Evolutionary conservation across 2,113 vertebrate genomes (phyloP), one percentile per base, ranked within the genome.

Genomic region (Microcebus jonahi): DNA sequence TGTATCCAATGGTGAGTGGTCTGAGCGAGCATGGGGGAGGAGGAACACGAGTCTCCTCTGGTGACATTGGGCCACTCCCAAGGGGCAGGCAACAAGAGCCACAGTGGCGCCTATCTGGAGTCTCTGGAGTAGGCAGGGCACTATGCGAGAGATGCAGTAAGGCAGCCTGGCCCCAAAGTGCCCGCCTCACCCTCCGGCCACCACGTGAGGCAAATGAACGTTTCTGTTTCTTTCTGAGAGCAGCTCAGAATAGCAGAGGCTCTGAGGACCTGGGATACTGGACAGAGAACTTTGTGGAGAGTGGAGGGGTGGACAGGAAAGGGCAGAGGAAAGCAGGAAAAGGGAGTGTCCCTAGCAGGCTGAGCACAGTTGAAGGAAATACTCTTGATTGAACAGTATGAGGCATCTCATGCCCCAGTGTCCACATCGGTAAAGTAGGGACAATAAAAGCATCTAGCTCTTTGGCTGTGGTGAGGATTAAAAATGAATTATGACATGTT

Each of bases 1-100:
- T 1, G 97, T 98, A 5, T 98, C 98, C 76, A 97, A 97, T 1
- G 98, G 98, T 98, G 84, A 98, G 98, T 88, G 12, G 57, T 17
- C 6, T 65, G 36, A 50, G 45, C 31, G 23, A 0, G 15, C n/a
- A n/a, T n/a, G 9, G 29, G 42, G n/a, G 18, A 29, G 5, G 18
- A 29, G 14, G 3, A 29, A 45, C 8, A 34, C 0, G 0, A 29
- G 17, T 2, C 0, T 48, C 27, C 55, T 36, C 31, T 20, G 75
- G 80, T 29, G n/a, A 31, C 2, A 14, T 20, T 1, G 15, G 61
- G 42, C 3, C 77, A 67, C 20, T 71, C 61, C 34, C n/a, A 57
- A 6, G 63, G 63, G 65, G 39, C 31, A 63, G 57, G n/a, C 65
- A 59, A 23, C 4, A 3, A 73, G 17, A 34, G 39, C 50, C 79